Evolutionary conservation across 1,140 invertebrate genomes (phyloP).

Genomic region (Orius laevigatus): DNA sequence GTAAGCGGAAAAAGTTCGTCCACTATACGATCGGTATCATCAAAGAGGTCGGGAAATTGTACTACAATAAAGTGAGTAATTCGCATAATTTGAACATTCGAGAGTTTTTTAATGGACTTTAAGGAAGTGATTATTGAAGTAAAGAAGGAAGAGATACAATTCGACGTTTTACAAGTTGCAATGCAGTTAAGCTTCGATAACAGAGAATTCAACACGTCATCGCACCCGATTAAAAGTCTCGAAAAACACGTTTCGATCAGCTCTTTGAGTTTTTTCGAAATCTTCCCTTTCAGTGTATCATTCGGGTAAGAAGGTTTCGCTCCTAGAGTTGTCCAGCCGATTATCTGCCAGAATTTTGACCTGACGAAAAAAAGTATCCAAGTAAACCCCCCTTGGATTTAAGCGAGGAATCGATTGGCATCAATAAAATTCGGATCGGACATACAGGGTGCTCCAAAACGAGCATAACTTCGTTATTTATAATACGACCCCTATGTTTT

Average conservation of each 20-base stretch:
- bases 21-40: slow-evolving; percentile 97
- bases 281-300: slow-evolving; percentile 94
- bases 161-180: slow-evolving; percentile 84
- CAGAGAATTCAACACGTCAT: slow-evolving; percentile 63
- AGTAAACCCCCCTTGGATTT: too few relatives aligned
- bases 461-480: too few relatives aligned
- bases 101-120: neutral
- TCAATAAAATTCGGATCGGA: too few relatives aligned
- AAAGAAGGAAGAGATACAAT: slow-evolving; percentile 63
- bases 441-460: too few relatives aligned
- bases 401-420: too few relatives aligned
- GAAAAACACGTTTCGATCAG: slow-evolving; percentile 74
- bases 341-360: too few relatives aligned
- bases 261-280: slow-evolving; percentile 81
- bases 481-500: too few relatives aligned
- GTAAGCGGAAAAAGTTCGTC: slow-evolving; percentile 79
- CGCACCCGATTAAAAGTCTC: slow-evolving; percentile 62
- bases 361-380: too few relatives aligned
- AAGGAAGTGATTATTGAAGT: slow-evolving; percentile 85
- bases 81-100: neutral
- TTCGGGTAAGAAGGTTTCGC: slow-evolving; percentile 74
- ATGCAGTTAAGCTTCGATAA: slow-evolving; percentile 92
- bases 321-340: too few relatives aligned
- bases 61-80: slow-evolving; percentile 21
- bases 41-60: slow-evolving; percentile 41